Conservation (phyloP, 2,888 invertebrate genomes). For the Cistogaster globosa region DNA sequence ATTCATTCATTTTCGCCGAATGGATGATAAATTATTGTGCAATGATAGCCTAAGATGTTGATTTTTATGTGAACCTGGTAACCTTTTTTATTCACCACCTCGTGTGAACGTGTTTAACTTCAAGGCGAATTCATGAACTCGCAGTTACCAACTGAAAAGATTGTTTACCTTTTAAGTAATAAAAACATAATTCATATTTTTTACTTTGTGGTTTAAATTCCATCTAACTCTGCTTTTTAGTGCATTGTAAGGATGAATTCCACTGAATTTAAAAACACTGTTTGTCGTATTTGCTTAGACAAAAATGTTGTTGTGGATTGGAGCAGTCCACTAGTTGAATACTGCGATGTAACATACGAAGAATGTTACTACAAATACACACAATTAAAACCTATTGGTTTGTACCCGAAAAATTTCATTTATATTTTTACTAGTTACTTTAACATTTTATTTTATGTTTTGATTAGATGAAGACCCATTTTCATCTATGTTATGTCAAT, state of each 20-base stretch:
- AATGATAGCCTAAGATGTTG: too few species aligned
- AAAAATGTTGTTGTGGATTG: constrained; percentile 45
- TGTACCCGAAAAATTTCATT: constrained; percentile 14
- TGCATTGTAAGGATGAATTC: constrained; percentile 35
- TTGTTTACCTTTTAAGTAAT: neutral
- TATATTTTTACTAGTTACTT: too few species aligned
- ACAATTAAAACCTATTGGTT: constrained; percentile 49
- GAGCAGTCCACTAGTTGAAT: constrained; percentile 16
- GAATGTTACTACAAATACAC: constrained; percentile 67
- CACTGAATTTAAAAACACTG: constrained; percentile 33
- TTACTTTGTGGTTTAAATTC: too few species aligned
- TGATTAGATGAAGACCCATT: constrained; percentile 41
- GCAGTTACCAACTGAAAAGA: neutral
- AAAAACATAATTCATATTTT: neutral
- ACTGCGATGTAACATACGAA: constrained; percentile 36
- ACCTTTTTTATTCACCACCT: too few species aligned
- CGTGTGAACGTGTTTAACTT: too few species aligned
- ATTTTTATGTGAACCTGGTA: too few species aligned
- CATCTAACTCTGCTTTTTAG: neutral
- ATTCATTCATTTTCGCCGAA: too few species aligned
- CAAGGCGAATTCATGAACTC: too few species aligned
- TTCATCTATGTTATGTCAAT: constrained; percentile 52
- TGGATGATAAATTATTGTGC: too few species aligned
- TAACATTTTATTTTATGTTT: constrained; percentile 1
- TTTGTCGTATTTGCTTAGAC: constrained; percentile 62